Evolutionary conservation across 2,797 vertebrate genomes (phyloP).

Genomic region (Acanthiza pusilla): DNA sequence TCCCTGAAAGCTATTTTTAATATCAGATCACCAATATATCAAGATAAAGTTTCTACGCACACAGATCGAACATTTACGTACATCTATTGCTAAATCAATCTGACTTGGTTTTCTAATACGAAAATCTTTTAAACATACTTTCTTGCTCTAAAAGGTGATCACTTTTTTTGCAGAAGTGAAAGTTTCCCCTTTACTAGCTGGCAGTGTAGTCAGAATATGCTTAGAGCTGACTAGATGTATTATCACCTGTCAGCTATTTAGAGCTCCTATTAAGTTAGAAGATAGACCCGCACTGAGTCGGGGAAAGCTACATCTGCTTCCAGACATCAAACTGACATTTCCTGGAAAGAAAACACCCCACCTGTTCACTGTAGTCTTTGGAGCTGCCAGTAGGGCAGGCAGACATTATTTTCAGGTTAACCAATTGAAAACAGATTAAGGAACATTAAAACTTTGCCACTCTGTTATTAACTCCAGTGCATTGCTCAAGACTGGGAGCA

Average conservation of each 20-base stretch:
- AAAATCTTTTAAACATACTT: neutral
- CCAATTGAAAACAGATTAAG: neutral
- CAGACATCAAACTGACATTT: slow-evolving; percentile 54
- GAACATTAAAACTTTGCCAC: neutral
- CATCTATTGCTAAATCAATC: neutral
- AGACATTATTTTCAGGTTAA: slow-evolving; percentile 36
- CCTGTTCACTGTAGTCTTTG: slow-evolving; percentile 19
- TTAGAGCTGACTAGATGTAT: slow-evolving; percentile 44
- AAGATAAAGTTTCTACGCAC: neutral
- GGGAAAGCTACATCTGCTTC: slow-evolving; percentile 52
- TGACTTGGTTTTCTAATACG: neutral
- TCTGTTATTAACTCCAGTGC: neutral
- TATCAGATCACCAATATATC: neutral
- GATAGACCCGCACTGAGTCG: slow-evolving; percentile 2
- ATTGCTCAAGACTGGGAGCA: neutral
- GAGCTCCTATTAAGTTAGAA: slow-evolving; percentile 52
- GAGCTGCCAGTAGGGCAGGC: slow-evolving; percentile 23
- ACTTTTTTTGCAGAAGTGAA: neutral
- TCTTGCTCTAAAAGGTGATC: neutral
- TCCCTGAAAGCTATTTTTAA: neutral
- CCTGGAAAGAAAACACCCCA: slow-evolving; percentile 52
- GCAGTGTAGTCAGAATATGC: slow-evolving; percentile 5
- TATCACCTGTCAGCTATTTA: slow-evolving; percentile 64
- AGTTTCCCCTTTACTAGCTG: slow-evolving; percentile 8
- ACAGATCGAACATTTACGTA: rapidly evolving